These are phyloP conservation scores for Drosophila aldrichi DNA, from an alignment of 2,888 invertebrate genomes.

Conservation along the genomic window DNA sequence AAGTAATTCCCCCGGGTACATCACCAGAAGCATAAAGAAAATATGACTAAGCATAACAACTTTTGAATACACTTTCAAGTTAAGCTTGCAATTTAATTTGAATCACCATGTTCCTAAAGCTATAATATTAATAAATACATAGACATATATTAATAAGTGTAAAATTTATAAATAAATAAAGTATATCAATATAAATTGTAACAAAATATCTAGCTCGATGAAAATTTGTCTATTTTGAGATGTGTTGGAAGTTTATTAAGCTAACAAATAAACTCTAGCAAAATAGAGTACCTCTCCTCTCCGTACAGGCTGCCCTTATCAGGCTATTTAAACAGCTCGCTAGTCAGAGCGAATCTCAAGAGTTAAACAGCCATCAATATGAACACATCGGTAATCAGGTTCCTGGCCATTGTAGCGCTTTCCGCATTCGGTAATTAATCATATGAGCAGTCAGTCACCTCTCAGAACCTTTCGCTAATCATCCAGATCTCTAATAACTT, in stretches of 20 bases:
- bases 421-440: conserved; percentile 66
- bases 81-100: no score
- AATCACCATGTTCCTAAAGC: no score
- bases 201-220: no score
- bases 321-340: conserved; percentile 42
- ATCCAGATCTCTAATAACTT: neutral
- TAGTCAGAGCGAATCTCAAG: conserved; percentile 23
- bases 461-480: neutral
- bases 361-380: conserved; percentile 29
- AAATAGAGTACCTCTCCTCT: neutral
- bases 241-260: neutral
- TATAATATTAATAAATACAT: neutral
- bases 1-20: conserved; percentile 56
- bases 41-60: neutral
- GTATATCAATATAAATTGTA: neutral
- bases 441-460: conserved; percentile 4
- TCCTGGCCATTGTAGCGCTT: conserved; percentile 47
- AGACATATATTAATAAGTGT: no score
- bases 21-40: conserved; percentile 29
- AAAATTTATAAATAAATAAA: neutral
- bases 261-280: neutral
- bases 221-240: no score
- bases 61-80: conserved; percentile 18
- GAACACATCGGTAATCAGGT: conserved; percentile 40
- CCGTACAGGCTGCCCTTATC: conserved; percentile 25